Evolutionary conservation across 2,797 vertebrate species (phyloP).

Genomic region (Fistularia commersonii): DNA sequence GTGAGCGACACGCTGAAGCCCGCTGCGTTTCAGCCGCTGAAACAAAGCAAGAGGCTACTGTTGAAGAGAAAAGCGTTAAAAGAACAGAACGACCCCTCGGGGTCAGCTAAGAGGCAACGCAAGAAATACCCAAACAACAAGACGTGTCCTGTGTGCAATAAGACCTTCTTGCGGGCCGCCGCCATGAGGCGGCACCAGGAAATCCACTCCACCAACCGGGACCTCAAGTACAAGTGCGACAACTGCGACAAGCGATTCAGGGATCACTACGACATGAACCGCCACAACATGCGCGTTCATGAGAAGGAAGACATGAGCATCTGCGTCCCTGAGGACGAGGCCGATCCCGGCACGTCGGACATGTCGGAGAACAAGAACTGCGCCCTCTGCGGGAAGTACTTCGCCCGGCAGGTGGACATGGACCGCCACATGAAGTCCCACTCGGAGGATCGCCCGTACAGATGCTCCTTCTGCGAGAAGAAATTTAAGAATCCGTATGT

Average conservation of each 20-base stretch:
- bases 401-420: slow-evolving; percentile 63
- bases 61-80: slow-evolving; percentile 46
- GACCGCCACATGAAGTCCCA: slow-evolving; percentile 73
- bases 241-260: slow-evolving; percentile 69
- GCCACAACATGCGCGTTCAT: slow-evolving; percentile 67
- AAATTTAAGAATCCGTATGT: slow-evolving; percentile 68
- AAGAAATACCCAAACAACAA: slow-evolving; percentile 62
- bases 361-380: slow-evolving; percentile 55
- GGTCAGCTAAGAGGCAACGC: slow-evolving; percentile 34
- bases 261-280: slow-evolving; percentile 73
- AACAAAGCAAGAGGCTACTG: slow-evolving; percentile 64
- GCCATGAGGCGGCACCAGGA: slow-evolving; percentile 71
- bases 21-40: slow-evolving; percentile 63
- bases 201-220: slow-evolving; percentile 60
- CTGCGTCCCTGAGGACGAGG: slow-evolving; percentile 15
- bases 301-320: slow-evolving; percentile 43
- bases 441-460: slow-evolving; percentile 67
- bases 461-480: slow-evolving; percentile 65
- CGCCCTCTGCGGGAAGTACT: slow-evolving; percentile 64
- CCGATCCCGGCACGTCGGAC: slow-evolving; percentile 32
- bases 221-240: slow-evolving; percentile 65
- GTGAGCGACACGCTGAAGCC: slow-evolving; percentile 45
- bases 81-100: slow-evolving; percentile 13
- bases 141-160: slow-evolving; percentile 63
- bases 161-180: slow-evolving; percentile 65